Base-by-base conservation (phyloP, 2,888 invertebrate species). In the Drosophila sordidula region DNA sequence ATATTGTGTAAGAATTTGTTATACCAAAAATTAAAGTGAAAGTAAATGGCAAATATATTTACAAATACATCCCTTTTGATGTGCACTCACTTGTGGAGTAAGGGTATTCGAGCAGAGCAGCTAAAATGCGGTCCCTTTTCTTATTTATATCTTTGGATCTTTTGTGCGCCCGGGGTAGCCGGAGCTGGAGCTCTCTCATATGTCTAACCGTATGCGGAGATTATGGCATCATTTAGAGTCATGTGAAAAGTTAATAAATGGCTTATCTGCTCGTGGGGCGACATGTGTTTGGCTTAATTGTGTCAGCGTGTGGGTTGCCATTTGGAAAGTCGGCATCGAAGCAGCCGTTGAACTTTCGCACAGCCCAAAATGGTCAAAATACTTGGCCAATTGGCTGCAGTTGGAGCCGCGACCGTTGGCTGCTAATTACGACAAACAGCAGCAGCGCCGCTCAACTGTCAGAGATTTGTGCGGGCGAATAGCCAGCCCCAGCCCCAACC, bases 241-340 rank as follows among this genome's bases (percentile, higher is more conserved):
- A 68, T 86, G 90, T 89, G 81, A 87, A 87, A 90, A 82, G 88
- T 89, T 89, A 90, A 88, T 88, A 90, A 89, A 88, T 88, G 90
- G 90, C 80, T 89, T 90, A 81, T 87, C 83, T 85, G 57, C 58
- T 69, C 52, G 71, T 47, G 62, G 46, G 70, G 78, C 75, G 89
- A 85, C 84, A 89, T 87, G 86, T 88, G 88, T 89, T 88, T 85
- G 89, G 89, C 89, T 85, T 88, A 89, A 89, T 89, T 85, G 85
- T 85, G 89, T 88, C 89, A 89, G 87, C 86, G 83, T 84, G 83
- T 84, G 89, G 83, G 83, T 67, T 75, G 71, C 64, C 78, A 64
- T 84, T 89, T 84, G 56, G 83, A 84, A 84, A 84, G 83, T 89
- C 66, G 42, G 11, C 52, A 45, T 42, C 36, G 75, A 47, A 29